Percentiles rank a stretch among this genome's conserved stretches.
Conservation (phyloP, 2,797 vertebrate species). For the Malacoctenus gilli region DNA sequence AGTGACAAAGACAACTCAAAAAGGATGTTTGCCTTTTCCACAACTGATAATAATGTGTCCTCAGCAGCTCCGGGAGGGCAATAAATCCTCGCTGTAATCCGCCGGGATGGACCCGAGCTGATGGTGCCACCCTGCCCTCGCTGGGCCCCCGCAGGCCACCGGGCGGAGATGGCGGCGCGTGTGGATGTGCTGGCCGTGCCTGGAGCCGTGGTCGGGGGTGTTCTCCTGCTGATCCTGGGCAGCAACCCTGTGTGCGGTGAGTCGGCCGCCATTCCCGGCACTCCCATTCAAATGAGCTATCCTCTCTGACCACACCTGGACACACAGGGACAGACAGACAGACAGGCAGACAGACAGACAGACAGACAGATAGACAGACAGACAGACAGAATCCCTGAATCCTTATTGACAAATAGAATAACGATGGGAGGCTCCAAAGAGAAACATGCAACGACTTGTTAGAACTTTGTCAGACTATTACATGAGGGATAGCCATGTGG, state of each 20-base stretch:
- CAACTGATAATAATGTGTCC: constrained; percentile 16
- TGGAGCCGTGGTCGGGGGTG: constrained; percentile 61
- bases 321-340: constrained; percentile 6
- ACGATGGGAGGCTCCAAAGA: constrained; percentile 16
- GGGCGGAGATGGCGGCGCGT: constrained; percentile 64
- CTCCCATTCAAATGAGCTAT: constrained; percentile 46
- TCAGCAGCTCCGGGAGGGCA: constrained; percentile 23
- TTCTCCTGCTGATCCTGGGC: constrained; percentile 74
- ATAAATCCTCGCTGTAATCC: constrained; percentile 20
- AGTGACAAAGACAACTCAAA: constrained; percentile 7
- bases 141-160: constrained; percentile 51
- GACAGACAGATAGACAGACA: constrained; percentile 16
- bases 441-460: constrained; percentile 41
- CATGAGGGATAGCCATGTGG: background rate
- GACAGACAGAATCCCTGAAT: constrained; percentile 23
- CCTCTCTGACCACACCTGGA: constrained; percentile 37
- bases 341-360: constrained; percentile 8
- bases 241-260: constrained; percentile 78
- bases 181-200: constrained; percentile 54
- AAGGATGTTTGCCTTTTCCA: constrained; percentile 1
- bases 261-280: constrained; percentile 60
- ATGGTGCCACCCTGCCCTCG: constrained; percentile 34
- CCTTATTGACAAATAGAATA: too few species aligned
- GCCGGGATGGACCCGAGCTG: constrained; percentile 69
- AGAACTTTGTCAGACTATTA: constrained; percentile 13